A percentile compares a stretch with the other conserved stretches of the same genome.
Conservation (phyloP, 2,113 vertebrate genomes). For the Talpa occidentalis region DNA sequence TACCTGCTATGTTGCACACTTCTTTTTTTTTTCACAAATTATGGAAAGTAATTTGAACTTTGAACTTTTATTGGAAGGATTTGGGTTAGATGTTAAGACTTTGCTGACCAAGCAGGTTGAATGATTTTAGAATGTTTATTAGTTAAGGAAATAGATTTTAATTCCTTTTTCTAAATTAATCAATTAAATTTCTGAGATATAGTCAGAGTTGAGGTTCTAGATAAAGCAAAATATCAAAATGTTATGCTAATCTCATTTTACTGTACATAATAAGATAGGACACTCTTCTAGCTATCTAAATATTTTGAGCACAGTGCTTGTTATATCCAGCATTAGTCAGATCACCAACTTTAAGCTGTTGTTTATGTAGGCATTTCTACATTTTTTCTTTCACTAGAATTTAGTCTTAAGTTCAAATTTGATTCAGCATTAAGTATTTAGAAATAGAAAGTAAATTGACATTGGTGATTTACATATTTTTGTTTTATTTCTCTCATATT, state of each 20-base stretch:
- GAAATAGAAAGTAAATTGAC: background rate
- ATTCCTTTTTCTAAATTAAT: background rate
- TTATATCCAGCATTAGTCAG: background rate
- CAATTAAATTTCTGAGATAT: background rate
- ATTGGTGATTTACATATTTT: background rate
- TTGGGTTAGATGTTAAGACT: background rate
- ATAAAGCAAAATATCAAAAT: background rate
- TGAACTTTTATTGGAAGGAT: background rate
- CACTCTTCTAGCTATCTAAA: background rate
- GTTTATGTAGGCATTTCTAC: background rate
- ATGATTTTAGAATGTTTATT: background rate
- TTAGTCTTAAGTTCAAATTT: constrained; percentile 15
- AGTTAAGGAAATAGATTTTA: background rate
- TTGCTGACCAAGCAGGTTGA: background rate
- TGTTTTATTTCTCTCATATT: background rate
- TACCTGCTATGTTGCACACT: background rate
- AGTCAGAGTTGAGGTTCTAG: background rate
- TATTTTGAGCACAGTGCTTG: background rate
- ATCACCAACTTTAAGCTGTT: background rate
- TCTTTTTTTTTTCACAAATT: background rate
- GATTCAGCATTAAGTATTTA: background rate
- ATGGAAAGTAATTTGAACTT: background rate
- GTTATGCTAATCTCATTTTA: background rate
- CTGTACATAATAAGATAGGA: background rate
- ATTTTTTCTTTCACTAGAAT: background rate